Conservation (phyloP, 2,797 vertebrate species). For the Hypotaenidia okinawae region DNA sequence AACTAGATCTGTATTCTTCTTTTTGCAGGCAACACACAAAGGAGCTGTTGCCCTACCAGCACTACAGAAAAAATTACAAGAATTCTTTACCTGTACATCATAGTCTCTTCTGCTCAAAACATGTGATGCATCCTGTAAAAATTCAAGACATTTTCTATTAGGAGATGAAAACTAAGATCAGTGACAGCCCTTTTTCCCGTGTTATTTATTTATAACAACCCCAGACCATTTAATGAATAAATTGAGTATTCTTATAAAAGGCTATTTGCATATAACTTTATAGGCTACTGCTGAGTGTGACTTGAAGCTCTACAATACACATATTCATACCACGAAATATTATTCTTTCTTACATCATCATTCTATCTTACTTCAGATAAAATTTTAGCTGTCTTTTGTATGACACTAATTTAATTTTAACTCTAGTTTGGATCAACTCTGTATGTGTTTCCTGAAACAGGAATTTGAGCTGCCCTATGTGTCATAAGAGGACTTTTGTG, state of each 20-base stretch:
- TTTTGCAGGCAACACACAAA: not conserved
- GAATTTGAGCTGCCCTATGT: not conserved
- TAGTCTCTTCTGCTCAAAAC: slow-evolving; percentile 11
- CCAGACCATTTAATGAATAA: not conserved
- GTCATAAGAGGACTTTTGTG: not conserved
- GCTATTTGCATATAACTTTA: not conserved
- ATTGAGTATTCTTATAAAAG: not conserved
- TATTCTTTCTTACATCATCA: not conserved
- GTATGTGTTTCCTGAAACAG: not conserved
- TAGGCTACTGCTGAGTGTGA: not conserved
- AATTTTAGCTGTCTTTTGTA: not conserved
- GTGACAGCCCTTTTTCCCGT: not conserved
- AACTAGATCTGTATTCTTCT: not conserved
- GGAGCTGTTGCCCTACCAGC: not conserved
- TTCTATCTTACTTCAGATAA: not conserved
- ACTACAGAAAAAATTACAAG: not conserved
- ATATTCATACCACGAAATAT: not conserved
- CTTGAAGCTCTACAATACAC: not conserved
- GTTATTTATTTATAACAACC: not conserved
- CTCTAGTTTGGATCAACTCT: not conserved
- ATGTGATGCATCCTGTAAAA: slow-evolving; percentile 47
- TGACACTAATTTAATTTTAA: not conserved
- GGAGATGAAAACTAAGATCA: not conserved
- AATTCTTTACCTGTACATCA: slow-evolving; percentile 44
- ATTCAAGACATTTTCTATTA: not conserved